Base-by-base conservation (phyloP, 2,888 invertebrate genomes). In the Dolichomitus sp. region DNA sequence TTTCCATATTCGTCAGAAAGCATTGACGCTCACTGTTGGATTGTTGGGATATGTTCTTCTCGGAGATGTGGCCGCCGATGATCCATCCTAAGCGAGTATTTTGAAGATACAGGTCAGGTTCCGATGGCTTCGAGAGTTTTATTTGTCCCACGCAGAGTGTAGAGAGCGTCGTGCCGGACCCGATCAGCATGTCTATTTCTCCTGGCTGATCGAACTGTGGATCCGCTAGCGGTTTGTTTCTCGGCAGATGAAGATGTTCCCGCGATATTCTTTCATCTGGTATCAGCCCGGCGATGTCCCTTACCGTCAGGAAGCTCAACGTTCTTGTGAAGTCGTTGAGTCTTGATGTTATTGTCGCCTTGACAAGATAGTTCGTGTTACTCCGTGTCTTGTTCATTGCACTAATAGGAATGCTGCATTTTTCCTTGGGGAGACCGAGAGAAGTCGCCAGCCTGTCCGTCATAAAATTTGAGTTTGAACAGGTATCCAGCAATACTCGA, bases 151-250 rank as follows among this genome's bases (percentile, higher is more conserved):
- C 63, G 14, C 69, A 80, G 4, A 86, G 1, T 57, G 14, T 65
- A 80, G 4, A 86, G 1, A 85, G 57, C 0, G 84, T 76, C 2
- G 80, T 19, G 0, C 85, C 85, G 0, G 86, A 42, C 3, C 85
- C 81, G 2, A 87, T 69, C 0, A 87, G 40, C 23, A 85, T 14
- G 4, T 86, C 85, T 0, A 87, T 45, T 1, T 57, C 42, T 6
- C 65, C 83, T 0, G 86, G 86, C 1, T 78, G 45, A 12, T 87
- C 73, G 63, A 86, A 88, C 12, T 80, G 33, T 0, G 86, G 86
- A 69, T 87, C 86, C 1, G 86, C 84, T 9, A 86, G 14, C 12
- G 52, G 33, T 4, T 85, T 57, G 14, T 85, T 85, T 0, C 4
- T 2, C 4, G 88, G 87, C 9, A 87, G 65, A 4, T 63, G 19